Base-by-base conservation (phyloP, 2,888 invertebrate genomes). In the Siphlonurus alternatus region DNA sequence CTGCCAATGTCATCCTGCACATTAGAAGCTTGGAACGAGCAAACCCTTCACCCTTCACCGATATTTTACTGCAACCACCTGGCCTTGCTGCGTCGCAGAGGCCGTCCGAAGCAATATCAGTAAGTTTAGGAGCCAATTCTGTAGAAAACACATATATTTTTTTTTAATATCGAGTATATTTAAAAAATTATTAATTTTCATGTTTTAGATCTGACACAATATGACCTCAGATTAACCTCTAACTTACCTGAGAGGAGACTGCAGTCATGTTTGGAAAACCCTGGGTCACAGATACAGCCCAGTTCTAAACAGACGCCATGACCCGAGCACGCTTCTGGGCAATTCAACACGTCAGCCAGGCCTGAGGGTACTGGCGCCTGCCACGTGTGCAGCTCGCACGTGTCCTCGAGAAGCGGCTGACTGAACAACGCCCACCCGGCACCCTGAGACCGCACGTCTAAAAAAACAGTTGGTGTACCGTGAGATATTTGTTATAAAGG, bases 251-350 rank as follows among this genome's bases (percentile, higher is more conserved):
- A 61, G 38, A 66, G 61, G 18, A 25, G 25, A 19, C 65, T 61
- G 22, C 67, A 67, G 23, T 66, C 66, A 10, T 61, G 53, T 20
- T 61, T 59, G 24, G 56, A 63, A 64, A 64, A 67, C 19, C 67
- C 67, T 22, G 65, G 64, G 60, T 64, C 61, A 54, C 67, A 67
- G 54, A 65, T 59, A 25, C 67, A 67, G 2, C 67, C 67, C 25
- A 61, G 59, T 18, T 67, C 63, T n/a, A 64, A 23, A 53, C 67
- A 67, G 2, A 66, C 64, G 1, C 67, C 67, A 25, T 67, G 62
- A 10, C 61, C 63, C 19, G 65, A 65, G 59, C 67, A 67, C 19
- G 61, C 25, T 23, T 64, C 63, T 2, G 67, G 67, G 23, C 67
- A 67, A 53, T 67, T 67, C 2, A 67, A 61, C 5, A 64, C 66